Base-by-base conservation (phyloP, 2,113 vertebrate genomes). In the Scortum barcoo region DNA sequence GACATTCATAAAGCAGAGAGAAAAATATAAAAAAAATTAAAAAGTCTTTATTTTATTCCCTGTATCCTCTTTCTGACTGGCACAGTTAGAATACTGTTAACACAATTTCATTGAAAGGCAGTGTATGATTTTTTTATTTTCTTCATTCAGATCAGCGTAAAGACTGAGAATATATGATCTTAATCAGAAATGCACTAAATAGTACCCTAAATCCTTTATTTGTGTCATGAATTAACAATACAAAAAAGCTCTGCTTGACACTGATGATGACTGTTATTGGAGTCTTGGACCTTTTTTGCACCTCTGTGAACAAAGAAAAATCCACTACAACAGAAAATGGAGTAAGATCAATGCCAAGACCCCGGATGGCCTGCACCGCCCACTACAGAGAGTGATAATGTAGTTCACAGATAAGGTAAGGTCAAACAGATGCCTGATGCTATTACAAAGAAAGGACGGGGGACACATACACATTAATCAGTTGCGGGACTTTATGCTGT, bases 361-460 rank as follows among this genome's bases (percentile, higher is more conserved):
- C 63, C 38, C 48, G 26, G 51, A 70, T 72, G 90, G 61, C 51
- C 72, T 0, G 3, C 66, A 48, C 72, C 20, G 44, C 78, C 77
- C 82, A 89, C 63, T 76, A 28, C 67, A 54, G 67, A 82, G 67
- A 76, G n/a, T 83, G 72, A 76, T 82, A 80, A 68, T 86, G 83
- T 72, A 82, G 88, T 83, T 84, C 81, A 88, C 74, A 78, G 81
- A 89, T 85, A 83, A 87, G 78, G 80, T 80, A 85, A 87, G 85
- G 86, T 87, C 82, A 90, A 85, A 72, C 87, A 83, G 80, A 85
- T 76, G 73, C 72, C 86, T 83, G 80, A 65, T 83, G 77, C 79
- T 74, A 48, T 90, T 76, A 83, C 72, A 82, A 86, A 88, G 70
- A 72, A 76, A 81, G 79, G 78, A 71, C 33, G 17, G 38, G 54